Base-by-base conservation (phyloP, 2,113 vertebrate genomes). In the Coreoperca whiteheadi region DNA sequence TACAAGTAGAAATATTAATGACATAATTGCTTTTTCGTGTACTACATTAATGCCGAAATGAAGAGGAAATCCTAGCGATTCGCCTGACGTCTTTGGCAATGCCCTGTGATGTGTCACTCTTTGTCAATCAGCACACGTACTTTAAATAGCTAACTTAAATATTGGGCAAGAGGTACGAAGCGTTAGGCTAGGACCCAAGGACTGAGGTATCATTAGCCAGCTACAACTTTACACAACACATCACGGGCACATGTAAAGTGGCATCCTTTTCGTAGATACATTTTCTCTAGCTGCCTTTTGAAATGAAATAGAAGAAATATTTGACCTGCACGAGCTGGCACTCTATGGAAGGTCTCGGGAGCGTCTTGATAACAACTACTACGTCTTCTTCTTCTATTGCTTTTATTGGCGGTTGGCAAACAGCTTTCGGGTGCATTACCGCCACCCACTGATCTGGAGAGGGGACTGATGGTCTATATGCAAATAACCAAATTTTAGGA, bases 51-150 rank as follows among this genome's bases (percentile, higher is more conserved):
- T 11, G 41, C 79, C 73, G 75, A 59, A 81, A 1, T 73, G 0
- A 46, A 50, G 37, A 32, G 0, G 4, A 32, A n/a, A n/a, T 0
- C 1, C 0, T 41, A 2, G 5, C 0, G 1, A 9, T 64, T 15
- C 50, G 4, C 41, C 30, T 32, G 34, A 77, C 11, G 18, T 32
- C 6, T 60, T 23, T 5, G 8, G 9, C 6, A 11, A 21, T 8
- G 2, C 2, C n/a, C 11, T 23, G 21, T 9, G 4, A 25, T 4
- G 10, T 28, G 12, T 16, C 1, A 21, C 1, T 7, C 2, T 14
- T 15, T 10, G 4, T 2, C 16, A 61, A 51, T 15, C 34, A 2
- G 4, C 41, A 8, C 0, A 32, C 0, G 0, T 8, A 30, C 11
- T 7, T 54, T 8, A 37, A 83, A 70, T 34, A 16, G 1, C 0